Evolutionary conservation across 2,113 vertebrate species (phyloP).

Genomic region (Gobio gobio): DNA sequence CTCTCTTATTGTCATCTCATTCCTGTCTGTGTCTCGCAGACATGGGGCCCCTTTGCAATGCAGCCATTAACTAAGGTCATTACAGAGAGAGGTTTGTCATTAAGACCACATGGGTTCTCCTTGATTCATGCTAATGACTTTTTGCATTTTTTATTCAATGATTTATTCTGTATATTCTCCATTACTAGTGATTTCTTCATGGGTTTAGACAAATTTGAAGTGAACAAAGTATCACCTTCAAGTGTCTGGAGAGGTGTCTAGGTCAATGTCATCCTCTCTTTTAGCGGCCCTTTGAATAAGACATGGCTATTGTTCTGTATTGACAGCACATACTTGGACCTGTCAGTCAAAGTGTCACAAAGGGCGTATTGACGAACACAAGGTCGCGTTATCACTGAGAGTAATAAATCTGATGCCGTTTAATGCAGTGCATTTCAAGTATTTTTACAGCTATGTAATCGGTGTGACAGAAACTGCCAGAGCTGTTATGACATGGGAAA

Average conservation of each 20-base stretch:
- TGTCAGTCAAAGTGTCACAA: slow-evolving; percentile 48
- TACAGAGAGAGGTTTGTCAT: slow-evolving; percentile 59
- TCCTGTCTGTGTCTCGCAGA: slow-evolving; percentile 53
- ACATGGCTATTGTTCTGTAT: slow-evolving; percentile 40
- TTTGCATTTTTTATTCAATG: slow-evolving; percentile 1
- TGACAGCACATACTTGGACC: slow-evolving; percentile 49
- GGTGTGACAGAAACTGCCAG: slow-evolving; percentile 55
- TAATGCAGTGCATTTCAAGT: slow-evolving; percentile 44
- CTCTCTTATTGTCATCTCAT: slow-evolving; percentile 51
- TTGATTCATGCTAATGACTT: slow-evolving; percentile 46
- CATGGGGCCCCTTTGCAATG: slow-evolving; percentile 54
- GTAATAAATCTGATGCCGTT: slow-evolving; percentile 42
- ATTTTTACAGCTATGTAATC: slow-evolving; percentile 60
- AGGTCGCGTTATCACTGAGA: slow-evolving; percentile 31
- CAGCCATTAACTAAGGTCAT: slow-evolving; percentile 62
- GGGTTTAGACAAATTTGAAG: not conserved
- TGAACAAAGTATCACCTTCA: slow-evolving; percentile 21
- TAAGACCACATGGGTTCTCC: slow-evolving; percentile 60
- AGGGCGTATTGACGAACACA: slow-evolving; percentile 10
- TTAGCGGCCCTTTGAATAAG: slow-evolving; percentile 39
- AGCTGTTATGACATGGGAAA: slow-evolving; percentile 60
- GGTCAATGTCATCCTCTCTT: slow-evolving; percentile 41
- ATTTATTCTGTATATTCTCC: slow-evolving; percentile 4
- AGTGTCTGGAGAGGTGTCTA: slow-evolving; percentile 37
- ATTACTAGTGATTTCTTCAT: not conserved